Evolutionary conservation across 2,888 invertebrate genomes (phyloP).

Genomic region (Phyllotreta cruciferae): DNA sequence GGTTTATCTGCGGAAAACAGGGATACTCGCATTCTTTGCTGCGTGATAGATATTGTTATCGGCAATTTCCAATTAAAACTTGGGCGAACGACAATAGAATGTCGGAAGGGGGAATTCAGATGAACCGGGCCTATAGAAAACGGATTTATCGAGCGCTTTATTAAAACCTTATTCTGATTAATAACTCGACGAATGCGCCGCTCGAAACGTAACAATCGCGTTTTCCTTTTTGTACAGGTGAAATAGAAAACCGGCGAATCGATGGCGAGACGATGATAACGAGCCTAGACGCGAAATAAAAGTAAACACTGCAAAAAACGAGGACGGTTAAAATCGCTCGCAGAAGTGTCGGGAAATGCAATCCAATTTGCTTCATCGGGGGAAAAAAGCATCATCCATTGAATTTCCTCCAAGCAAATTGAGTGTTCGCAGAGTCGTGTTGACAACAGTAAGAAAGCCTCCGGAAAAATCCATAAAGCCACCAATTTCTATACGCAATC

Average conservation of each 20-base stretch:
- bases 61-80: slow-evolving; percentile 29
- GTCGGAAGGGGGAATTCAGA: slow-evolving; percentile 10
- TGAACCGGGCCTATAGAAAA: slow-evolving; percentile 16
- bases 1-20: slow-evolving; percentile 24
- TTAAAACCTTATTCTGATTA: too few species aligned
- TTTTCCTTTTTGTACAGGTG: too few species aligned
- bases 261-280: slow-evolving; percentile 15
- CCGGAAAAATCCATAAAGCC: slow-evolving; percentile 3
- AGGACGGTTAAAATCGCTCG: slow-evolving; percentile 27
- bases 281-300: slow-evolving; percentile 23
- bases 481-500: too few species aligned
- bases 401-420: slow-evolving; percentile 33
- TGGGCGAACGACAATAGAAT: slow-evolving; percentile 21
- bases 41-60: slow-evolving; percentile 21
- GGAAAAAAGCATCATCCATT: slow-evolving; percentile 33
- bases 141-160: too few species aligned
- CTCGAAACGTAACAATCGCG: too few species aligned
- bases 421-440: slow-evolving; percentile 25
- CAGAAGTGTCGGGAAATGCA: slow-evolving; percentile 21
- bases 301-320: slow-evolving; percentile 32
- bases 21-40: slow-evolving; percentile 19
- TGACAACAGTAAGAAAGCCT: slow-evolving; percentile 15
- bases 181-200: too few species aligned
- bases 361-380: slow-evolving; percentile 32
- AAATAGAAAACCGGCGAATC: too few species aligned